phyloP scores from a whole-genome alignment of 2,797 vertebrate genomes.

The Peromyscus attwateri region DNA sequence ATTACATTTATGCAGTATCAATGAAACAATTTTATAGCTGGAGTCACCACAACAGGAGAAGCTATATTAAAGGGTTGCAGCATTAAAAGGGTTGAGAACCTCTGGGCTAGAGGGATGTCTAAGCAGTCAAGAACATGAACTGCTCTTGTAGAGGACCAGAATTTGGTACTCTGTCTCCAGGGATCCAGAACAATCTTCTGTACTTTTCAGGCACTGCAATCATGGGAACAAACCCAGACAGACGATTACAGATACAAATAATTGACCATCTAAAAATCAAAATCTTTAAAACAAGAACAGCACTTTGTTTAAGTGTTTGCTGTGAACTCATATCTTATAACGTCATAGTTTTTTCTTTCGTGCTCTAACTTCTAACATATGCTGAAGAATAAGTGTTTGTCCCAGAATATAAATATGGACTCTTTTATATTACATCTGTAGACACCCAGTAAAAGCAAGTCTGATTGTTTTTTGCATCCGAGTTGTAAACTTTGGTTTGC shows the following conservation, averaged over 20 bases:
- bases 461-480: neutral
- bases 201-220: neutral
- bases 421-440: neutral
- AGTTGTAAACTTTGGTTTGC: neutral
- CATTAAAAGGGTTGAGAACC: neutral
- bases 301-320: neutral
- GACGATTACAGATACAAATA: neutral
- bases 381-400: neutral
- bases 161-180: neutral
- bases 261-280: neutral
- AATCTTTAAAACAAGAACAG: neutral
- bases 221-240: neutral
- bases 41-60: neutral
- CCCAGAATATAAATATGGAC: neutral
- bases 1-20: neutral
- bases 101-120: neutral
- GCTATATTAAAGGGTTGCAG: neutral
- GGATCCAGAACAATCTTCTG: too few species aligned
- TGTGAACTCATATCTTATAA: neutral
- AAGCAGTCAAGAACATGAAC: neutral
- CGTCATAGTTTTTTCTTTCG: neutral
- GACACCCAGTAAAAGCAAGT: neutral
- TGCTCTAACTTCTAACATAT: neutral
- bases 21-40: neutral
- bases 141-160: neutral